Evolutionary conservation across 2,113 vertebrate species (phyloP).

Genomic region (Formicarius rufipectus): DNA sequence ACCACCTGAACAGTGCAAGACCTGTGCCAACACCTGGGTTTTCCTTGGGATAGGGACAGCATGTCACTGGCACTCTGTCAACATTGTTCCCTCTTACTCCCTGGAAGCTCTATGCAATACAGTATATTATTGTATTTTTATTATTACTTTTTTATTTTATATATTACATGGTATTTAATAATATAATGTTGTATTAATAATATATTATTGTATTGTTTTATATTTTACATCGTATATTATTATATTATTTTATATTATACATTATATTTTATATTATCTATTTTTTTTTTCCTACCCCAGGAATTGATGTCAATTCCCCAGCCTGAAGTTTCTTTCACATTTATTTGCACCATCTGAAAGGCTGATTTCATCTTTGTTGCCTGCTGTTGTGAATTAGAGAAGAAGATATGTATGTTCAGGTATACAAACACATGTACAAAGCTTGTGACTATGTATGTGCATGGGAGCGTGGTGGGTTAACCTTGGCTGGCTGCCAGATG

Average conservation of each 20-base stretch:
- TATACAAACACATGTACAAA: background rate
- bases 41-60: background rate
- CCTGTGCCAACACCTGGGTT: background rate
- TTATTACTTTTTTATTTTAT: background rate
- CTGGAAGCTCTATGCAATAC: background rate
- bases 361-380: background rate
- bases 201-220: too few relatives aligned
- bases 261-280: too few relatives aligned
- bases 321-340: background rate
- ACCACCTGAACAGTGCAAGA: background rate
- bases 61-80: background rate
- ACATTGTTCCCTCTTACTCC: background rate
- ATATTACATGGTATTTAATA: too few relatives aligned
- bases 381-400: background rate
- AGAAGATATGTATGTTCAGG: background rate
- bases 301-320: background rate
- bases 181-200: too few relatives aligned
- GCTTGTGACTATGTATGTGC: background rate
- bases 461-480: background rate
- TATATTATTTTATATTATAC: too few relatives aligned
- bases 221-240: too few relatives aligned
- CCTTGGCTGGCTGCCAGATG: background rate
- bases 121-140: background rate
- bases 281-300: background rate
- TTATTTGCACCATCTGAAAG: background rate